Base-by-base conservation (phyloP, 2,113 vertebrate genomes). In the Scomber scombrus region DNA sequence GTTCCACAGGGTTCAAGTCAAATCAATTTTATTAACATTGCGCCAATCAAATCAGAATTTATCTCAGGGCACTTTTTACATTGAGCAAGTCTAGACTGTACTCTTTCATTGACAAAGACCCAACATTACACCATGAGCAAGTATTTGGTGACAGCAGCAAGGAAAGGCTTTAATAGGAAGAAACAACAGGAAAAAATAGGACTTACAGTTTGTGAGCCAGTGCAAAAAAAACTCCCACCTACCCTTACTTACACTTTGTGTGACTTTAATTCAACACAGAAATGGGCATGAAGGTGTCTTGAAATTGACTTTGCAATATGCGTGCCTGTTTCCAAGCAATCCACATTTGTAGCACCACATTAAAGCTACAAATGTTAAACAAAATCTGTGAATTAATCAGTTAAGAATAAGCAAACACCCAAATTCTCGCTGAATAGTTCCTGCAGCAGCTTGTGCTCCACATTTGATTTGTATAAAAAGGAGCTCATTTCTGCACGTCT, bases 201-300 rank as follows among this genome's bases (percentile, higher is more conserved):
- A 72, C 63, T 76, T 84, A 61, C 51, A 62, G 14, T 55, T 54
- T 52, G 61, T 15, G 43, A 66, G 23, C 23, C 23, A 26, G 23
- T 26, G 23, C 23, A 26, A 26, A 71, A 6, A 51, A 11, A n/a
- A n/a, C n/a, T n/a, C 5, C 9, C 45, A 18, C 16, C 46, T 26
- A 26, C 23, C 5, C 9, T 50, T 55, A 73, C 51, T 69, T 79
- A 65, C 52, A 81, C 18, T 56, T 65, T 55, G 5, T 40, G 40
- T 16, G 31, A 78, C 71, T 66, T 79, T 81, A n/a, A 71, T 19
- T 18, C 46, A 72, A 47, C 46, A 65, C 46, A 70, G 26, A 82
- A 60, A 57, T 47, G 18, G 15, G 66, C 6, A 11, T 66, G 12
- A 50, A 60, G 31, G 47, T 71, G 61, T 5, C 40, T 73, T 54